Conservation (phyloP, 1,140 invertebrate genomes). For the Belonocnema kinseyi region DNA sequence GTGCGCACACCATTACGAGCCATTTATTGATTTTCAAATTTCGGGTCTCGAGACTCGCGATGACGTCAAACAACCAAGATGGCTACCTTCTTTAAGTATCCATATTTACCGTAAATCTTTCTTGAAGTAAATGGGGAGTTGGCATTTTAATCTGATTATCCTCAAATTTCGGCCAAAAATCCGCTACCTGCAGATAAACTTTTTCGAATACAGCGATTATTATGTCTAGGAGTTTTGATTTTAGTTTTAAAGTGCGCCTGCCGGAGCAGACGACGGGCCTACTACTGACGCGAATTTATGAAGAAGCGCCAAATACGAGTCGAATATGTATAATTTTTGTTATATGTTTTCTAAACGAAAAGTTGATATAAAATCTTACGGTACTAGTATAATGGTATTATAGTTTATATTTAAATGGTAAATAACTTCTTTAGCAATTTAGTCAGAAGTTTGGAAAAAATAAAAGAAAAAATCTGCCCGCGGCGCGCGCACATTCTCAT, state of each 20-base stretch:
- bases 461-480: too few relatives aligned
- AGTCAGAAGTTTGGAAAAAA: too few relatives aligned
- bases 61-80: slow-evolving; percentile 60
- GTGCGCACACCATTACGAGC: slow-evolving; percentile 66
- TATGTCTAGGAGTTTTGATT: neutral
- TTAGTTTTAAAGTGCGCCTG: neutral
- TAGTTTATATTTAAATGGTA: too few relatives aligned
- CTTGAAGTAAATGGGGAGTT: slow-evolving; percentile 19
- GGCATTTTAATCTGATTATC: slow-evolving; percentile 5
- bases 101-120: slow-evolving; percentile 27
- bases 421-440: too few relatives aligned
- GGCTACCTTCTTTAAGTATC: neutral
- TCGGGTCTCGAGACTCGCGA: slow-evolving; percentile 61
- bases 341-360: too few relatives aligned
- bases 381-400: too few relatives aligned
- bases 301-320: slow-evolving; percentile 2
- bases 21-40: slow-evolving; percentile 73
- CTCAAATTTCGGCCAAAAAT: neutral
- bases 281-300: neutral
- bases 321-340: too few relatives aligned
- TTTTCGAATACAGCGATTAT: neutral
- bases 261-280: slow-evolving; percentile 1
- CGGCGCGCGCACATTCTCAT: too few relatives aligned
- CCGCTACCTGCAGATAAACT: neutral
- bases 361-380: too few relatives aligned